Evolutionary conservation across 2,797 vertebrate genomes (phyloP).

Genomic region (Argentina silus): DNA sequence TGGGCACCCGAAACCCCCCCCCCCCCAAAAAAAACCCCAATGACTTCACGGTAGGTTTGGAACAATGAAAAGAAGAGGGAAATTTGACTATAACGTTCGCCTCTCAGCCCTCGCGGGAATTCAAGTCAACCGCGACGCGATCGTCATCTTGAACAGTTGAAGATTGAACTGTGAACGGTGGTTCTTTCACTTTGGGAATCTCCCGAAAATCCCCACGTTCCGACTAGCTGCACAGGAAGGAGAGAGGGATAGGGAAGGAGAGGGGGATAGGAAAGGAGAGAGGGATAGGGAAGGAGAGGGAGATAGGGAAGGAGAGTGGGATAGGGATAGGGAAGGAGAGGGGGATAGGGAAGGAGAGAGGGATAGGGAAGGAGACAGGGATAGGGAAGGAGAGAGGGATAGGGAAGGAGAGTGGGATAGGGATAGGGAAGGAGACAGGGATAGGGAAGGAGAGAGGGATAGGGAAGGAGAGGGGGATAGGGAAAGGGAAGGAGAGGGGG

Average conservation of each 20-base stretch:
- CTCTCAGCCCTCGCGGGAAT: slow-evolving; percentile 40
- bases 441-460: slow-evolving; percentile 47
- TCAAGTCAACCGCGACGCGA: slow-evolving; percentile 71
- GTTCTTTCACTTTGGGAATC: slow-evolving; percentile 67
- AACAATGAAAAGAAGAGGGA: not conserved
- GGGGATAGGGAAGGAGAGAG: slow-evolving; percentile 37
- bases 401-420: slow-evolving; percentile 45
- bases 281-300: slow-evolving; percentile 49
- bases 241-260: slow-evolving; percentile 24
- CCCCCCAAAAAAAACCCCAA: too few relatives aligned
- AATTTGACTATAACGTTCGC: not conserved
- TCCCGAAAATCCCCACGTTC: slow-evolving; percentile 60
- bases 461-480: too few relatives aligned
- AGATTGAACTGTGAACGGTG: slow-evolving; percentile 36
- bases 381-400: slow-evolving; percentile 42
- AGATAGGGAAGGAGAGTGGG: too few relatives aligned
- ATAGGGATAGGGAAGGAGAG: slow-evolving; percentile 41
- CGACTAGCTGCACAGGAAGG: slow-evolving; percentile 51
- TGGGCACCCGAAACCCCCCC: too few relatives aligned
- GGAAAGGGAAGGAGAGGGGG: slow-evolving; percentile 45
- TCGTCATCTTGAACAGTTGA: slow-evolving; percentile 65
- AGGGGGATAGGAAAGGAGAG: slow-evolving; percentile 1
- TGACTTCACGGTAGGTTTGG: too few relatives aligned
- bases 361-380: slow-evolving; percentile 18
- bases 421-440: slow-evolving; percentile 16